Base-by-base conservation (phyloP, 2,113 vertebrate genomes). In the Nipponia nippon region DNA sequence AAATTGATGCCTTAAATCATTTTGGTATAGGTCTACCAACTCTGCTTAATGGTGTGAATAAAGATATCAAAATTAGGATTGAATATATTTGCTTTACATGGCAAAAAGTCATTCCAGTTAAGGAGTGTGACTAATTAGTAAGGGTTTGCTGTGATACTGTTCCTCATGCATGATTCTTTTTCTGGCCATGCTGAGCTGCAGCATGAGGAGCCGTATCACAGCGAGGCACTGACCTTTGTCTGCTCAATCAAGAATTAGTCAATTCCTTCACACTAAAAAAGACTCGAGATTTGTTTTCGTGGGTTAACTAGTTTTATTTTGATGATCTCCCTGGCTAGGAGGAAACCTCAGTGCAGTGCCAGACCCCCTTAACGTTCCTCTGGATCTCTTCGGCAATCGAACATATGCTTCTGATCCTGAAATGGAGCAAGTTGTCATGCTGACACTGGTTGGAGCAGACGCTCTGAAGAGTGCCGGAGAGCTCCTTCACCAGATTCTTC, bases 371-470 rank as follows among this genome's bases (percentile, higher is more conserved):
- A 61, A n/a, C 25, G 65, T 98, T 61, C 76, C 88, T 46, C 63
- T 97, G 94, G 75, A 95, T 71, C 55, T 98, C 50, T 96, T 98
- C 59, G 95, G 83, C 58, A 62, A 72, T 47, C 92, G 47, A 56
- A 96, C 27, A 2, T 95, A 53, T 11, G 89, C 94, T 47, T 95
- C 96, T 34, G 96, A 97, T 53, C 87, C 97, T 7, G 97, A 97
- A 10, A 92, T 63, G 83, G 98, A 98, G 77, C 98, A 98, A 29
- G 96, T 98, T 52, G 98, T 97, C 62, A 77, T 97, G 89, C 95
- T 99, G 87, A 97, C 97, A 0, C 66, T 98, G 91, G 92, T 97
- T 19, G 98, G 98, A 61, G 56, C 40, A 50, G 95, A 97, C 3
- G 38, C 96, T 67, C 56, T 98, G 61, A 94, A 93, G 93, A 93